Percentiles rank a stretch among this genome's conserved stretches.
Conservation (phyloP, 2,888 invertebrate genomes). For the Tipula helvola region DNA sequence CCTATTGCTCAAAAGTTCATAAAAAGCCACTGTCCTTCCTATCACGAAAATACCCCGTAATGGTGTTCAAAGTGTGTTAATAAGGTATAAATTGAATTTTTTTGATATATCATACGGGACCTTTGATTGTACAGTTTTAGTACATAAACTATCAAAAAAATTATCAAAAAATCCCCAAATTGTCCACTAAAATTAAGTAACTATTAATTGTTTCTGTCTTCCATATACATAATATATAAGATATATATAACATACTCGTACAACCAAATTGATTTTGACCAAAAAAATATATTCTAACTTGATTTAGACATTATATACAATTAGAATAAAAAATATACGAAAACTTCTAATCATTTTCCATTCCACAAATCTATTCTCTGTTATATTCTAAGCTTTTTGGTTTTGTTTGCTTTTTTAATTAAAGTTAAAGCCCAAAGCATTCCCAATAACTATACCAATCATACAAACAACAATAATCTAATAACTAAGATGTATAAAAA, state of each 20-base stretch:
- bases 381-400: neutral
- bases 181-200: neutral
- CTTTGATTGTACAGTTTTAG: too few species aligned
- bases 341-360: neutral
- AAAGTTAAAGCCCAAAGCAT: neutral
- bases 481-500: neutral
- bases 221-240: too few species aligned
- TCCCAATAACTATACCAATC: neutral
- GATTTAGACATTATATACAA: neutral
- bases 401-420: neutral
- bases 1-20: too few species aligned
- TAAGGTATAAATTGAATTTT: too few species aligned
- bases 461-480: neutral
- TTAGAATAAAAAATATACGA: neutral
- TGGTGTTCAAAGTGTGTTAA: too few species aligned
- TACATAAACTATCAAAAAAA: neutral
- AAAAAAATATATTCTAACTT: neutral
- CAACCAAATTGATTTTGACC: neutral
- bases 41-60: too few species aligned
- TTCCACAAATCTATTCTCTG: neutral
- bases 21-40: too few species aligned
- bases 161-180: neutral
- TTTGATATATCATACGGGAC: too few species aligned
- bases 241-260: neutral
- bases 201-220: neutral